Conservation (phyloP, 2,113 vertebrate genomes). For the rat (Rattus norvegicus) region GRCr8 NC_086021.1:114284001-114284500, state of each 20-base stretch:
- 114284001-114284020: not conserved
- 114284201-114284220: not conserved
- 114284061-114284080: not conserved
- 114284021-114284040: not conserved
- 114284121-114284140: not conserved
- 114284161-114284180: not conserved
- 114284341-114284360: not conserved
- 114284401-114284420: not conserved
- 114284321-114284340: not conserved
- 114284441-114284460: too few species aligned
- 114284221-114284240: not conserved
- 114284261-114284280: not conserved
- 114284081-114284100: not conserved
- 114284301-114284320: not conserved
- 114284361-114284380: not conserved
- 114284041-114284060: not conserved
- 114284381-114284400: not conserved
- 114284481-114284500: not conserved
- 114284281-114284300: not conserved
- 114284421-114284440: not conserved
- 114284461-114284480: not conserved
- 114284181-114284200: not conserved
- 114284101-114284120: not conserved
- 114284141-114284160: not conserved
- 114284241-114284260: not conserved